Base-by-base conservation (phyloP, 2,797 vertebrate species). In the Huso huso region DNA sequence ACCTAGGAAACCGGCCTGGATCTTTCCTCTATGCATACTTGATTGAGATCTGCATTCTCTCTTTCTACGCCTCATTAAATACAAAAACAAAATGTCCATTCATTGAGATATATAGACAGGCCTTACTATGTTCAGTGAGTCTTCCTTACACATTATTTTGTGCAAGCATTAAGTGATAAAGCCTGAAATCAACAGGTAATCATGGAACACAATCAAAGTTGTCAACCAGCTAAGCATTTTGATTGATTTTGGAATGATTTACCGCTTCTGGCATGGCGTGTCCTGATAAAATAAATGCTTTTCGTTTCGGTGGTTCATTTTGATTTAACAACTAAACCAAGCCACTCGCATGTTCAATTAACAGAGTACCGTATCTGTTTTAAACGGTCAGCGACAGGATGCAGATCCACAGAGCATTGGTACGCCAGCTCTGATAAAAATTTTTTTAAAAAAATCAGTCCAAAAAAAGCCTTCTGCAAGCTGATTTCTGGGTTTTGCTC, bases 1-100 rank as follows among this genome's bases (percentile, higher is more conserved):
- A 88, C 90, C 88, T 86, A 89, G 93, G 93, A 81, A 90, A 93
- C 89, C 7, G 61, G 77, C 80, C 81, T 74, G 78, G 83, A 37
- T 82, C 80, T 82, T 79, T 84, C 79, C 84, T 79, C 82, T 48
- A 61, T 77, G 88, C 82, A 79, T 70, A 74, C 73, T 67, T 82
- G 85, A 89, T 83, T 79, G 81, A 76, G 83, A 87, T 87, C 86
- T 84, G 83, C 87, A 80, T 82, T 85, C 77, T 76, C 80, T 82
- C 23, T 37, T 4, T 37, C 73, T 78, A 82, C 68, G 68, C 81
- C 80, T 80, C 79, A 83, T 73, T 64, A 69, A 75, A 74, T 77
- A 79, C 78, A 77, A 64, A 79, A 79, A 83, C 82, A 81, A 75
- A 75, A 75, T 72, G 72, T 79, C 78, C 76, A 74, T 80, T 83